Evolutionary conservation across 2,888 invertebrate species (phyloP).

Genomic region (Coenonympha arcania): DNA sequence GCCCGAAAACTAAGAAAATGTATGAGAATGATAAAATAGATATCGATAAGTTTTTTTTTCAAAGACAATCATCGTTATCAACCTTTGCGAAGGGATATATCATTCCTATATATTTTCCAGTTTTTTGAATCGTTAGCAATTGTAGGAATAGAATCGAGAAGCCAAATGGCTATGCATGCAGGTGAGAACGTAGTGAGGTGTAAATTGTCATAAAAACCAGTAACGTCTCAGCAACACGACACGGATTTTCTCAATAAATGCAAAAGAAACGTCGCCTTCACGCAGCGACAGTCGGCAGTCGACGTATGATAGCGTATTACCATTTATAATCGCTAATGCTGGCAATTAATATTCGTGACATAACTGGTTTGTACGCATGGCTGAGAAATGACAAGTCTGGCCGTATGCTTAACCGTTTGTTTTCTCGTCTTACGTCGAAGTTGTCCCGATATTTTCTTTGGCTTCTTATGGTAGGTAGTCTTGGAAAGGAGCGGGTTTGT

Average conservation of each 20-base stretch:
- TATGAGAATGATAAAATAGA: no score
- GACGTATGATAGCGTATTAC: not conserved
- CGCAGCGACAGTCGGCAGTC: not conserved
- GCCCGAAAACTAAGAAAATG: no score
- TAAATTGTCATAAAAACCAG: not conserved
- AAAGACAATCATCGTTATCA: not conserved
- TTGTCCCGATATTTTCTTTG: not conserved
- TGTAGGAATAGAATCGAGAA: no score
- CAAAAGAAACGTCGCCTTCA: not conserved
- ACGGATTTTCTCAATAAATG: not conserved
- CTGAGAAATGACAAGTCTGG: not conserved
- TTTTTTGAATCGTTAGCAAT: no score
- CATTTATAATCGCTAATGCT: constrained; percentile 5
- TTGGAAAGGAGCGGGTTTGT: not conserved
- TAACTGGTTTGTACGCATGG: constrained; percentile 3
- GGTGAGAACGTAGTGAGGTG: not conserved
- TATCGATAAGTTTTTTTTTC: not conserved
- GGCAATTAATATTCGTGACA: constrained; percentile 3
- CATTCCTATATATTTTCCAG: no score
- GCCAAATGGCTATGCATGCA: no score
- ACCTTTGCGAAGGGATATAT: no score
- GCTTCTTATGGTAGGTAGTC: not conserved
- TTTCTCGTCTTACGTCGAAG: not conserved
- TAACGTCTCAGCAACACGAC: not conserved
- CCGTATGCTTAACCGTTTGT: not conserved